Conservation (phyloP, 2,888 invertebrate genomes). For the Rhyacophila evoluta region DNA sequence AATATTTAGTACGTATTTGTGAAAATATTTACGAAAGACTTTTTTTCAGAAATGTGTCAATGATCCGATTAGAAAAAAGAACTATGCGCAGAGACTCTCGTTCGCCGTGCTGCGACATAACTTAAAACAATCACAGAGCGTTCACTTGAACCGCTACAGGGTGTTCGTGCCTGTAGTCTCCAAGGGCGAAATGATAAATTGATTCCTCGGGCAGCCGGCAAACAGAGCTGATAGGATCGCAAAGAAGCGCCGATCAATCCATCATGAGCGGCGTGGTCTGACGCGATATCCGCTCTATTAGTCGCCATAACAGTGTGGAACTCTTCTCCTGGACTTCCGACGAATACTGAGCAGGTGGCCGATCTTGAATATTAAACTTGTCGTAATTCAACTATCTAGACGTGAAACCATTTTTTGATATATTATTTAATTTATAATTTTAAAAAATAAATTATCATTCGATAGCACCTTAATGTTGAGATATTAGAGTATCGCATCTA, state of each 20-base stretch:
- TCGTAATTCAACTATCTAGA: too few species aligned
- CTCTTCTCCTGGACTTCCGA: not conserved
- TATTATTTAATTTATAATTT: too few species aligned
- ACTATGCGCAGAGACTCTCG: not conserved
- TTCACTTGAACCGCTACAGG: not conserved
- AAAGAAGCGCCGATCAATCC: conserved; percentile 45
- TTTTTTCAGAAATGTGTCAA: too few species aligned
- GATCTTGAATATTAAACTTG: not conserved
- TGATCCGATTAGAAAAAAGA: too few species aligned
- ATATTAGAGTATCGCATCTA: too few species aligned
- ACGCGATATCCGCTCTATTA: conserved; percentile 50
- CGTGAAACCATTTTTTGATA: too few species aligned
- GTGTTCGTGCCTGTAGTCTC: not conserved
- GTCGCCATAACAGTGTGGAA: not conserved
- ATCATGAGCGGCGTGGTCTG: conserved; percentile 48
- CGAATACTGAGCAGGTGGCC: conserved; percentile 18
- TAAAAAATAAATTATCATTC: too few species aligned
- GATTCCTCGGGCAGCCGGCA: conserved; percentile 38
- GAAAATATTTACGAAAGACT: too few species aligned
- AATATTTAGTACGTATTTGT: too few species aligned
- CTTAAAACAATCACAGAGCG: conserved; percentile 6
- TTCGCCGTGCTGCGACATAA: not conserved
- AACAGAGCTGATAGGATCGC: conserved; percentile 49
- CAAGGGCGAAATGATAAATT: conserved; percentile 48
- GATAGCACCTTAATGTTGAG: too few species aligned